phyloP scores from a whole-genome alignment of 2,797 vertebrate genomes.

The Halcyon leucocephala region DNA sequence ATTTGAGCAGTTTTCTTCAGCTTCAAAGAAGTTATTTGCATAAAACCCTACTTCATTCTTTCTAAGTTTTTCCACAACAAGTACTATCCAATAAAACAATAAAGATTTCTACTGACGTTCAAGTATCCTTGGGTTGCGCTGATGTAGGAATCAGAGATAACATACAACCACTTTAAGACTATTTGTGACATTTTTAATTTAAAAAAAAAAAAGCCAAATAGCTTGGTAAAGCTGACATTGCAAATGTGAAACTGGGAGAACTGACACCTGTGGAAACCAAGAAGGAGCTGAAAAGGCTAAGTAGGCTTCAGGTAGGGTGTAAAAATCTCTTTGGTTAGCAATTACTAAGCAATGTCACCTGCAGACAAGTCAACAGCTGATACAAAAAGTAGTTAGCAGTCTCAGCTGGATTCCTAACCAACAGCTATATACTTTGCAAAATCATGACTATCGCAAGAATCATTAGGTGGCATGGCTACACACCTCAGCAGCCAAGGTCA shows the following conservation, averaged over 20 bases:
- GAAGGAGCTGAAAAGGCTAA: background rate
- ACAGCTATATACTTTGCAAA: background rate
- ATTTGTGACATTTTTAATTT: background rate
- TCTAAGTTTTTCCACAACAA: background rate
- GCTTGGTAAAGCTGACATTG: background rate
- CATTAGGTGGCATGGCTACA: background rate
- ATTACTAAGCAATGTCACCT: background rate
- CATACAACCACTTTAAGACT: background rate
- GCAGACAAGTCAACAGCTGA: background rate
- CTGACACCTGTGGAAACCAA: background rate
- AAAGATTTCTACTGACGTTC: background rate
- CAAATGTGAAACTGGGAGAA: background rate
- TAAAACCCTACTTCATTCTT: background rate
- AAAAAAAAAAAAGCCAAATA: background rate
- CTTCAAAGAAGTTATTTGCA: slow-evolving; percentile 21
- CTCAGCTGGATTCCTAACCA: background rate
- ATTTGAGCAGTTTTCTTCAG: background rate
- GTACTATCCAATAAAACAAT: background rate
- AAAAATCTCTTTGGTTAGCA: background rate
- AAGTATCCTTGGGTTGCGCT: background rate
- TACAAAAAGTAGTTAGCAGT: background rate
- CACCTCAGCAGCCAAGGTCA: background rate
- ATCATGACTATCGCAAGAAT: background rate
- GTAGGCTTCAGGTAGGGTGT: background rate
- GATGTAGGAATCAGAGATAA: background rate